Evolutionary conservation across 2,797 vertebrate genomes (phyloP), one percentile per base, ranked within the genome.

Genomic region (Artibeus jamaicensis): DNA sequence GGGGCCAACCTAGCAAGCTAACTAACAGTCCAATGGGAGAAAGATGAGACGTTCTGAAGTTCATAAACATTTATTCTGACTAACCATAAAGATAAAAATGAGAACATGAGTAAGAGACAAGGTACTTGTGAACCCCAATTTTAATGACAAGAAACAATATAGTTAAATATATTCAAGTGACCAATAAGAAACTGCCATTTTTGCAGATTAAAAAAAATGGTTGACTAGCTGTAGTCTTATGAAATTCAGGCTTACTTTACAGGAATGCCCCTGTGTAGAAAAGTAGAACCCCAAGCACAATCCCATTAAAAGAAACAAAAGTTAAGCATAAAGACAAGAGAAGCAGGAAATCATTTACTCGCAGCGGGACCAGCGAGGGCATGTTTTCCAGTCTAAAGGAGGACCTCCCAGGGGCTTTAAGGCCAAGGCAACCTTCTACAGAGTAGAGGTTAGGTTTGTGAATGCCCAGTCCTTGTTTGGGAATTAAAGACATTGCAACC

Each of bases 251-350:
- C 32, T 78, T 74, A 53, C 65, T 77, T 77, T 37, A 57, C 59
- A 89, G 76, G 70, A 77, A 8, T 32, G 6, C 8, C 34, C 21
- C 68, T 79, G 4, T n/a, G n/a, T 37, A 83, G 77, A 62, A 79
- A 91, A 90, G n/a, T 77, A 37, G 24, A 84, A 67, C n/a, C 62
- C 32, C 21, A 78, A 91, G 73, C n/a, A 83, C 83, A 94, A 74
- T 37, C 74, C 26, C 24, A 79, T 42, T 39, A n/a, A 77, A 93
- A 90, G 26, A 87, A 81, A 76, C n/a, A 93, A 73, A 91, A 93
- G 55, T 86, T 55, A 88, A 59, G 44, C 44, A 1, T 1, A 11
- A 77, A 62, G 34, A 39, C 12, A 86, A 37, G 48, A 50, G 57
- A 89, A 92, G 37, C 46, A 53, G 3, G 50, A 93, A 74, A 34